These are phyloP conservation scores for Margarornis squamiger DNA, from an alignment of 2,797 vertebrate species.

Conservation along the genomic window DNA sequence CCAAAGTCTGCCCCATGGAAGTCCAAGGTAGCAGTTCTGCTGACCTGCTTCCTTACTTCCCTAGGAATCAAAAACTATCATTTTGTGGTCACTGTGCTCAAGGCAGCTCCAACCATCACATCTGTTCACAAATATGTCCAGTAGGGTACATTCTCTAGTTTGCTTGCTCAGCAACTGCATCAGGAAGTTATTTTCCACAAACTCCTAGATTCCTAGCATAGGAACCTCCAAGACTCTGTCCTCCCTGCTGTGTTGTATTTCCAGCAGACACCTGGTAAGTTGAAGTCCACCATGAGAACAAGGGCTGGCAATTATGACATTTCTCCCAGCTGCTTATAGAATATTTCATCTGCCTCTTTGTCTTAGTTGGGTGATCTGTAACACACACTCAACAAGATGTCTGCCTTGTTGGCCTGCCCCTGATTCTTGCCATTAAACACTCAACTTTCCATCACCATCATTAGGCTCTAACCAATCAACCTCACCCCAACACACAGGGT, in stretches of 20 bases:
- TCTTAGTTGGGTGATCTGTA: neutral
- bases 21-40: neutral
- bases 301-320: neutral
- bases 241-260: neutral
- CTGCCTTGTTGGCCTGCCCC: neutral
- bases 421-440: neutral
- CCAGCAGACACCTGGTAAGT: neutral
- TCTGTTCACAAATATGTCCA: neutral
- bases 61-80: neutral
- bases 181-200: neutral
- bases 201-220: neutral
- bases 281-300: neutral
- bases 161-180: neutral
- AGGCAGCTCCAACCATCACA: neutral
- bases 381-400: neutral
- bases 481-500: no score
- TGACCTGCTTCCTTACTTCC: neutral
- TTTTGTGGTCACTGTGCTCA: neutral
- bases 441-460: neutral
- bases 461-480: neutral
- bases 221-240: neutral
- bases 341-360: neutral
- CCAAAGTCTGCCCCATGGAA: neutral
- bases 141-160: neutral
- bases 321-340: neutral